phyloP scores from a whole-genome alignment of 1,140 invertebrate species.

The Drosophila malerkotliana region DNA sequence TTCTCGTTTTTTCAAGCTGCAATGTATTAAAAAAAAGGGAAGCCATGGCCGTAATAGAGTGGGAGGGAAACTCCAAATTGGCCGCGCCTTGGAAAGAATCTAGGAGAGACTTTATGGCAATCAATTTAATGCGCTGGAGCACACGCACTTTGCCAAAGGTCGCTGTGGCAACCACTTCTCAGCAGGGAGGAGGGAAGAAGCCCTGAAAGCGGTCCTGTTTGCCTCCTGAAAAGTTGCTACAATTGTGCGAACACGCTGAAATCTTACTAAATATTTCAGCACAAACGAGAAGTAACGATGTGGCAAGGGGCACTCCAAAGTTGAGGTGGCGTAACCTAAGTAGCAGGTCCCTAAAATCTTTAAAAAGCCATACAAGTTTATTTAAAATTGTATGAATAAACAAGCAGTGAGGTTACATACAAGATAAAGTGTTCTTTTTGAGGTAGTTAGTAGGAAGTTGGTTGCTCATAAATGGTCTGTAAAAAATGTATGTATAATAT shows the following conservation, averaged over 20 bases:
- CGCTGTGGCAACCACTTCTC: constrained; percentile 51
- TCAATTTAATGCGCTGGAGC: constrained; percentile 75
- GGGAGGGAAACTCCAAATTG: constrained; percentile 37
- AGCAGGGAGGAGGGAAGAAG: constrained; percentile 22
- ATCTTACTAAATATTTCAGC: constrained; percentile 78
- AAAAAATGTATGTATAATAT: too few relatives aligned
- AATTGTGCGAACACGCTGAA: constrained; percentile 60
- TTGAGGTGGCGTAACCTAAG: constrained; percentile 5
- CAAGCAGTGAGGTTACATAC: background rate
- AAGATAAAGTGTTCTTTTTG: background rate
- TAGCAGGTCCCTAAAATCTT: constrained; percentile 16
- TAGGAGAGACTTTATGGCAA: constrained; percentile 68
- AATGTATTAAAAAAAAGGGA: constrained; percentile 5
- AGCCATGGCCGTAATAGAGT: background rate
- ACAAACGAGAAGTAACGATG: constrained; percentile 38
- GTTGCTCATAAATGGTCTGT: too few relatives aligned
- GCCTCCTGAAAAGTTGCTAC: constrained; percentile 62
- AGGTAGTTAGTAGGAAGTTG: background rate
- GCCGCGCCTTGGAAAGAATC: constrained; percentile 26
- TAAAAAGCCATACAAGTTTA: constrained; percentile 48
- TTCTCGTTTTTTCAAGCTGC: constrained; percentile 27
- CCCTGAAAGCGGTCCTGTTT: constrained; percentile 48
- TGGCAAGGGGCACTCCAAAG: background rate
- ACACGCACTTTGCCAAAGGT: constrained; percentile 68
- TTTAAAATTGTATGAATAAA: constrained; percentile 20